Conservation (phyloP, 2,797 vertebrate species). For the Pangasius krempfi region DNA sequence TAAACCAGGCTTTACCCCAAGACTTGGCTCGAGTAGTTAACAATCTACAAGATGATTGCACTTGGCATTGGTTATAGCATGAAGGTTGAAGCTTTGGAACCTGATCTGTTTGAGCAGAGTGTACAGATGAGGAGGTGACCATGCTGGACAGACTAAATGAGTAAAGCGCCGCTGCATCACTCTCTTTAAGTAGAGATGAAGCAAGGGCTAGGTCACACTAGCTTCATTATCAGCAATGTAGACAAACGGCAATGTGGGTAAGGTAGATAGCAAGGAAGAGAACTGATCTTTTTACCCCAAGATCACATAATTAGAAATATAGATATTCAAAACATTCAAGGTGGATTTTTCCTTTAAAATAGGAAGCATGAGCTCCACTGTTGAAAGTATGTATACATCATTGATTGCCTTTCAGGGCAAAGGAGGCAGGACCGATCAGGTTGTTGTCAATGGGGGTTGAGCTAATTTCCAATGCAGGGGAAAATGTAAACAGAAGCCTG, state of each 20-base stretch:
- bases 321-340: not conserved
- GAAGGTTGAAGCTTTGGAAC: not conserved
- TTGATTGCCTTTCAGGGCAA: not conserved
- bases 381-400: not conserved
- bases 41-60: not conserved
- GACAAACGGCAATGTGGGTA: not conserved
- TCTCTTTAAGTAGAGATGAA: not conserved
- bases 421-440: not conserved
- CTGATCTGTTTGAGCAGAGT: not conserved
- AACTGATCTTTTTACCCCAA: not conserved
- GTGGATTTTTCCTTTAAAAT: not conserved
- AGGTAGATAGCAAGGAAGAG: not conserved
- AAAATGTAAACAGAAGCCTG: not conserved
- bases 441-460: not conserved
- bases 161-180: not conserved
- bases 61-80: no score
- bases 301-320: no score
- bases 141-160: not conserved
- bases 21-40: not conserved
- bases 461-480: not conserved
- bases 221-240: not conserved
- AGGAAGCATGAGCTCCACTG: not conserved
- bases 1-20: not conserved
- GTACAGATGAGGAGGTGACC: not conserved
- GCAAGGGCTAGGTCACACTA: not conserved